Evolutionary conservation across 2,797 vertebrate species (phyloP), one percentile per base, ranked within the genome.

Genomic region (Coregonus suidteri): DNA sequence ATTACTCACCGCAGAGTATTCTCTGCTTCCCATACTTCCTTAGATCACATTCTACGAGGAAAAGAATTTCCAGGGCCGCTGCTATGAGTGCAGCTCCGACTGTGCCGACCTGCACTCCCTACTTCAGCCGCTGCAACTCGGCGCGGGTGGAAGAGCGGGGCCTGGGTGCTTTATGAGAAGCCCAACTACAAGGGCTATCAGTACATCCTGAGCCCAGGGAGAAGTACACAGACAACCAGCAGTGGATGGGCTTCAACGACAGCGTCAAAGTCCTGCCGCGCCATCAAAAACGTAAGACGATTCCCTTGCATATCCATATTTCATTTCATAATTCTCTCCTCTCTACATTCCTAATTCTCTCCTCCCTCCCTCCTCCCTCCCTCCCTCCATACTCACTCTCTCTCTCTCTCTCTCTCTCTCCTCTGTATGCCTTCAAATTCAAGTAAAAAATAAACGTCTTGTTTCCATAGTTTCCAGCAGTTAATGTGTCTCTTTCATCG

Each of bases 1-100:
- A 15, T 4, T 15, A 25, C 51, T 74, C 65, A 56, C 52, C 34
- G 68, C 31, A 67, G 65, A 6, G 6, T 47, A 25, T 35, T n/a
- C 16, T n/a, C 13, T 47, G 41, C 41, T 47, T 47, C 18, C 31
- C 35, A 18, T 20, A 20, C 15, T 74, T 52, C 54, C 18, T 34
- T 20, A 77, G 76, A 69, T 81, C 25, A 74, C 76, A 14, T 81
- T 81, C 37, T 77, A 69, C 14, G 79, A 81, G 75, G 79, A 81
- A 30, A 77, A 56, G 20, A 71, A 65, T 67, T 77, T 81, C 79
- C 75, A 70, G 65, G 79, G 75, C 30, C 79, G 75, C 20, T 51
- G 66, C 72, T 81, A 77, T 74, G 79, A 81, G 71, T 81, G 79
- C 66, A 77, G 72, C 71, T 9, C 7, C 4, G 79, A 81, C 75